Evolutionary conservation across 2,113 vertebrate genomes (phyloP), one percentile per base, ranked within the genome.

Genomic region (Callocephalon fimbriatum): DNA sequence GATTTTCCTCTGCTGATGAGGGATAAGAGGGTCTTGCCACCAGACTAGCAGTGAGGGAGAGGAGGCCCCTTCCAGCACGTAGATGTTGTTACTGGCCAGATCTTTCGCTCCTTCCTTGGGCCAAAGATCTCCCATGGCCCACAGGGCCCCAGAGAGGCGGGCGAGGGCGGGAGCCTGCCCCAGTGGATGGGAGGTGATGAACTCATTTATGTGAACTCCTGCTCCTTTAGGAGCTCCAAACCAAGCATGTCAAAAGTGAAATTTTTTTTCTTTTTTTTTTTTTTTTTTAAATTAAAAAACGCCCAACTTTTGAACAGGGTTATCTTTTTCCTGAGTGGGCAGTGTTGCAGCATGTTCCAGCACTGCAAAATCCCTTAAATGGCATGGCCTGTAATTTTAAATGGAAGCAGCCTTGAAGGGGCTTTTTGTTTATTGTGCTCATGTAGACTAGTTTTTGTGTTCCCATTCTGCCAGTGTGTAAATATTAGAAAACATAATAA

Each of bases 1-100:
- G 88, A 96, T 95, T 97, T 97, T 95, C 84, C 61, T 91, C 62
- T 93, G 76, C 76, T 82, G 95, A 94, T 95, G 94, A 95, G 86
- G 95, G 79, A 96, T 93, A 96, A 96, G 86, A 97, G 86, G 86
- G 76, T 92, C 90, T 95, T 95, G 95, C 94, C 90, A 95, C 82
- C 27, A 50, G 31, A 59, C 82, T 63, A 81, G 40, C 44, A 81
- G 67, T 23, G 47, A 86, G 38, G 56, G 65, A 67, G 27, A 78
- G 56, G 68, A 92, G 86, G 88, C 86, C 76, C 68, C 51, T 95
- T 84, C 45, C 38, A 92, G 50, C 37, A 47, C 0, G 0, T 62
- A 50, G 59, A 27, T 53, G 65, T 83, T 94, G 65, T 87, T 92
- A 26, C 50, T 75, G 65, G 65, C 76, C 53, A 72, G 56, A 26